Evolutionary conservation across 2,113 vertebrate species (phyloP), one percentile per base, ranked within the genome.

Genomic region (Dromiciops gliroides): DNA sequence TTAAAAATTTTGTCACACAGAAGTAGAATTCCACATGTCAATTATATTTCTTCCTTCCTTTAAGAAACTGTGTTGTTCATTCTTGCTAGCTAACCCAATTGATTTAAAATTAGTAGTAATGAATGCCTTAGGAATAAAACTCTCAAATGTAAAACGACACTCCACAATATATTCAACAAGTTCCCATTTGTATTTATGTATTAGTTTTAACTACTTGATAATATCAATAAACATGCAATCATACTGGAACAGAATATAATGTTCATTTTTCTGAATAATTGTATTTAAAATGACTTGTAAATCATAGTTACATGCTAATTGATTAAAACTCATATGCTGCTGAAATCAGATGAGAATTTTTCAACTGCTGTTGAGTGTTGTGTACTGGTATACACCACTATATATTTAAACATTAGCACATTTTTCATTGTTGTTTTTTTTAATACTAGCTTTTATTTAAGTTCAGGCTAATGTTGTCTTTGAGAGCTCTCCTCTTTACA

Each of bases 381-480:
- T 83, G 8, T 50, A 89, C 26, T 44, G 7, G 16, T 44, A 48
- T 90, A 92, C 93, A 96, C 97, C 53, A 89, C 16, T 91, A 97
- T 75, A 75, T 75, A 44, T 94, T 95, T 96, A 92, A 95, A 94
- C 90, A 94, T 75, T 90, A 95, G 89, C 51, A 95, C 95, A 48
- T 48, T 94, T 67, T 96, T 47, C n/a, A 93, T 67, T 95, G 75
- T 92, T 93, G 67, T 92, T 92, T 4, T 91, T 31, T 10, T 94
- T 96, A 97, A 91, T 95, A 51, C 89, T 53, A 95, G 28, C 7
- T 97, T 96, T 94, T 93, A 92, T 96, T 98, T 96, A 94, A 98
- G 92, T 92, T 95, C 97, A 47, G 28, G 10, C 90, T 98, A 98
- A 98, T 98, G 96, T 97, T 98, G 97, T 97, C 91, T 97, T 96